phyloP scores from a whole-genome alignment of 2,797 vertebrate genomes.

The Ciconia nigra region DNA sequence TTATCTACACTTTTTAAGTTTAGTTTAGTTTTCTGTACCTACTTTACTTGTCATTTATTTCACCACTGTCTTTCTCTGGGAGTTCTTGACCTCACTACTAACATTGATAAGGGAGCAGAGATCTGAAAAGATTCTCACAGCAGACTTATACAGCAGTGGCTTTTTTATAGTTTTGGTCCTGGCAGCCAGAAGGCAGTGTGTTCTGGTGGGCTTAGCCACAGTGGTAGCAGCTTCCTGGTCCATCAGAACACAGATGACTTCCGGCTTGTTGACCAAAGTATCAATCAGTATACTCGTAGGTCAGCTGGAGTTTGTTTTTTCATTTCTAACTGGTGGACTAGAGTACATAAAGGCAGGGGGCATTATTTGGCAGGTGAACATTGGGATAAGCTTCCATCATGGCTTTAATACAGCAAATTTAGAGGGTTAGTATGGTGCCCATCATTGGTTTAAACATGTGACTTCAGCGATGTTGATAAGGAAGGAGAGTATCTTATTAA shows the following conservation, averaged over 20 bases:
- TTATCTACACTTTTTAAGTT: not conserved
- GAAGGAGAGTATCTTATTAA: not conserved
- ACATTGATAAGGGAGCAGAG: not conserved
- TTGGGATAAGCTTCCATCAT: not conserved
- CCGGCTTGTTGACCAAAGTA: not conserved
- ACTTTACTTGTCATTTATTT: not conserved
- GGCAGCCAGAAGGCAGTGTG: not conserved
- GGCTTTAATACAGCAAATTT: not conserved
- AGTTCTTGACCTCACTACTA: not conserved
- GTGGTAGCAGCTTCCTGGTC: not conserved
- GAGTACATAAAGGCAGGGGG: not conserved
- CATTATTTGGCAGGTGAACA: not conserved
- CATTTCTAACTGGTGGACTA: not conserved
- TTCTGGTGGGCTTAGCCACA: not conserved
- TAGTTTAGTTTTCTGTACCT: not conserved
- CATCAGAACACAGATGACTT: not conserved
- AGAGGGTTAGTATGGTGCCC: not conserved
- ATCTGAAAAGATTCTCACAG: not conserved
- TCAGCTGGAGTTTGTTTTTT: not conserved
- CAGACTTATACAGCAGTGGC: not conserved
- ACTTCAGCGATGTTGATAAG: not conserved
- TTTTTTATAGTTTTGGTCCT: not conserved
- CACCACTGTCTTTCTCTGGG: not conserved
- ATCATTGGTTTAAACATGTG: not conserved
- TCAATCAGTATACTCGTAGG: not conserved